Conservation (phyloP, 1,140 invertebrate genomes). For the Listronotus oregonensis region DNA sequence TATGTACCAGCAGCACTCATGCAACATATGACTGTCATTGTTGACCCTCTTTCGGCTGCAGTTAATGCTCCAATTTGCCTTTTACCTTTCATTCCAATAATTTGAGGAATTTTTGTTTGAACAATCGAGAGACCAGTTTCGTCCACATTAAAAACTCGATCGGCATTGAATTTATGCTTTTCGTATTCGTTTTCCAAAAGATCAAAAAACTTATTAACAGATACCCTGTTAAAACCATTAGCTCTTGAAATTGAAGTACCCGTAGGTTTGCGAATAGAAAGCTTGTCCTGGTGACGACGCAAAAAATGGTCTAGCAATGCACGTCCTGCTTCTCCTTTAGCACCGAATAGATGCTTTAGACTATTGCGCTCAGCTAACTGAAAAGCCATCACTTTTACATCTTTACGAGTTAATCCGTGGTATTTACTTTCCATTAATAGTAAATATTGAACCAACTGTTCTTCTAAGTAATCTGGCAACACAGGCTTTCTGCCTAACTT, state of each 20-base stretch:
- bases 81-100: slow-evolving; percentile 21
- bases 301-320: not conserved
- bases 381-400: not conserved
- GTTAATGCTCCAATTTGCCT: slow-evolving; percentile 50
- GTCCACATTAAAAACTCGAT: slow-evolving; percentile 28
- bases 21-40: slow-evolving; percentile 55
- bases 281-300: not conserved
- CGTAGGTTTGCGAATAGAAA: not conserved
- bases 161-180: slow-evolving; percentile 17
- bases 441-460: slow-evolving; percentile 6
- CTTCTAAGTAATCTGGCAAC: too few relatives aligned
- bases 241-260: slow-evolving; percentile 44
- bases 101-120: slow-evolving; percentile 19
- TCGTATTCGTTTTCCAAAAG: slow-evolving; percentile 41
- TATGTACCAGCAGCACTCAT: slow-evolving; percentile 48
- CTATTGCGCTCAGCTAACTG: not conserved
- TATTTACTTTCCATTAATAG: not conserved
- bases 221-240: slow-evolving; percentile 48
- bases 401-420: not conserved
- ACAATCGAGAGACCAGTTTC: slow-evolving; percentile 26
- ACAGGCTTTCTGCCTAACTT: too few relatives aligned
- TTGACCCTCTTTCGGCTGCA: slow-evolving; percentile 58
- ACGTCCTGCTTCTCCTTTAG: not conserved
- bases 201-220: slow-evolving; percentile 50
- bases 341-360: not conserved